These are phyloP conservation scores for Salminus brasiliensis DNA, from an alignment of 2,113 vertebrate species.

Conservation along the genomic window DNA sequence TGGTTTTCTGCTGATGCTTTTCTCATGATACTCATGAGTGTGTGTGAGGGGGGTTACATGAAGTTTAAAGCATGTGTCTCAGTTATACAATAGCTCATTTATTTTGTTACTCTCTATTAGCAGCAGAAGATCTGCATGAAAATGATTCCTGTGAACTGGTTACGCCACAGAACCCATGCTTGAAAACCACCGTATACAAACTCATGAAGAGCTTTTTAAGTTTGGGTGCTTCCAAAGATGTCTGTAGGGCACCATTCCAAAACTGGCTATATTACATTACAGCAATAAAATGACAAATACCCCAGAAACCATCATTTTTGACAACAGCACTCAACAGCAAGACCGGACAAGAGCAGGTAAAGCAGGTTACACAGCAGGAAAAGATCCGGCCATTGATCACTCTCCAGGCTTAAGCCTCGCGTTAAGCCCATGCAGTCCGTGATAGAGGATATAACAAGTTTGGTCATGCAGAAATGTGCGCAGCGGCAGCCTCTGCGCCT, in stretches of 20 bases:
- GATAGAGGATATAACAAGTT: not conserved
- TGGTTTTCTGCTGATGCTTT: conserved; percentile 25
- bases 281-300: too few species aligned
- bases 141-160: conserved; percentile 35
- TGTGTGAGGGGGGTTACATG: conserved; percentile 12
- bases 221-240: not conserved
- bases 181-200: conserved; percentile 27
- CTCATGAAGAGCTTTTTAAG: not conserved
- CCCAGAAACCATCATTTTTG: too few species aligned
- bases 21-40: conserved; percentile 5
- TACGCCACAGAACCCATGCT: conserved; percentile 31
- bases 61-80: conserved; percentile 19
- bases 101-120: not conserved
- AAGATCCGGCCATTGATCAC: not conserved
- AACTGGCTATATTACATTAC: not conserved
- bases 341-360: too few species aligned
- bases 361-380: not conserved
- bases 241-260: not conserved
- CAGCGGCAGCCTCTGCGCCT: not conserved
- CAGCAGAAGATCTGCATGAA: conserved; percentile 19
- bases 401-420: not conserved
- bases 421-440: not conserved
- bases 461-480: conserved; percentile 30
- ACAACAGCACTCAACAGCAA: too few species aligned
- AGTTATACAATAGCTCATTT: conserved; percentile 14